phyloP scores from a whole-genome alignment of 2,888 invertebrate species.

The Oasisia sp. region DNA sequence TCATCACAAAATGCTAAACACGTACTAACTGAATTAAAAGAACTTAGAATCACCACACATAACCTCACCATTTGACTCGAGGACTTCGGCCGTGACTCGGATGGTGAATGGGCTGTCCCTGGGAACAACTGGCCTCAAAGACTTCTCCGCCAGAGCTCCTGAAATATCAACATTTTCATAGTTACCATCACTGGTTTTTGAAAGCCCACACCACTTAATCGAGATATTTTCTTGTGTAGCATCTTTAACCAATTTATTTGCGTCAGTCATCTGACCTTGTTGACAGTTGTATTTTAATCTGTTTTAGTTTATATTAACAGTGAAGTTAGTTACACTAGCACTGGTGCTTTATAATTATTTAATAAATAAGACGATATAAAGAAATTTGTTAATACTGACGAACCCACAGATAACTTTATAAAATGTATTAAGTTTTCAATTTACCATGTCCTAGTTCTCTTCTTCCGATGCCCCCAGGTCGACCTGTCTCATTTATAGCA shows the following conservation, averaged over 20 bases:
- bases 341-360: too few relatives aligned
- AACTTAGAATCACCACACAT: background rate
- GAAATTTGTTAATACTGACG: background rate
- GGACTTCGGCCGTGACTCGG: conserved; percentile 83
- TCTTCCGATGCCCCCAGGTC: conserved; percentile 73
- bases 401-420: background rate
- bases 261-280: too few relatives aligned
- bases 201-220: too few relatives aligned
- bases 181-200: too few relatives aligned
- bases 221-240: too few relatives aligned
- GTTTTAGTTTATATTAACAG: too few relatives aligned
- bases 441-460: conserved; percentile 91
- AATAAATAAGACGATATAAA: too few relatives aligned
- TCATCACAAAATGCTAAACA: too few relatives aligned
- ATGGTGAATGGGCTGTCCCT: conserved; percentile 87
- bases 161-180: background rate
- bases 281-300: too few relatives aligned
- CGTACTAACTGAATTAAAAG: background rate
- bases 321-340: too few relatives aligned
- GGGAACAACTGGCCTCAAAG: conserved; percentile 85
- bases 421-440: conserved; percentile 3
- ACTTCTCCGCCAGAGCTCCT: conserved; percentile 92
- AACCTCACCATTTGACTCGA: conserved; percentile 85
- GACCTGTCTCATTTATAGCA: conserved; percentile 94
- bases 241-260: too few relatives aligned